Base-by-base conservation (phyloP, 1,140 invertebrate genomes). In the Helicoverpa armigera region DNA sequence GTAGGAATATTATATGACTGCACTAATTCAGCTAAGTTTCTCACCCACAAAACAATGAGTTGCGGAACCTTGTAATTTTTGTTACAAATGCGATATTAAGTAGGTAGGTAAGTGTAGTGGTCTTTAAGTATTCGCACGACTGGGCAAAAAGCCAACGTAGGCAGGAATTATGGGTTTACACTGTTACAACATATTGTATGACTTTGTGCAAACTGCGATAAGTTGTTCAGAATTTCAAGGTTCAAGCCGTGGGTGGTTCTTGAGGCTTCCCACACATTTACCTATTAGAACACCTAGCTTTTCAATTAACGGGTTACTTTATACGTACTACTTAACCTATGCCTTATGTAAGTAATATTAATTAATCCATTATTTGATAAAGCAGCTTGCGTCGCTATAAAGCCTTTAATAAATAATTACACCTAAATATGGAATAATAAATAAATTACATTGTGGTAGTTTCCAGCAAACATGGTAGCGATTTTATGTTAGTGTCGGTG, bases 201-300 rank as follows among this genome's bases (percentile, higher is more conserved):
- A 16, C 48, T 43, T 31, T 13, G 35, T 35, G 35, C 11, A 60
- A 60, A 60, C 23, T 60, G 58, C 58, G 29, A 60, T 60, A 29
- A 23, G 18, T 29, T 50, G 43, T 50, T 12, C 16, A 16, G 48
- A 16, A 9, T 3, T 50, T 50, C 43, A 67, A 67, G 43, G 63
- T 50, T 50, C 43, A 50, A 50, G 14, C 13, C 5, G 63, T 67
- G 43, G 63, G 63, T 10, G 43, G 43, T 65, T 7, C 31, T n/a
- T 67, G 43, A 67, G 43, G 63, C 48, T 50, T 67, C 63, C 63
- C 43, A 67, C 63, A 67, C 43, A 16, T 43, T 23, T 9, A 67
- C 10, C 3, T 35, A 35, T 35, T 35, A 7, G 3, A 23, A 23
- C 23, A 23, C 23, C 23, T 23, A 35, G 35, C 35, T 2, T 2